phyloP scores from a whole-genome alignment of 2,113 vertebrate species.

The zebrafish (Danio rerio) region GRCz12tu NC_133176.1:21007501-21008000 shows the following conservation, averaged over 20 bases:
- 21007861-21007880: neutral
- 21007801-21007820: neutral
- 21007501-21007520: conserved; percentile 7
- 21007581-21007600: conserved; percentile 18
- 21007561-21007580: conserved; percentile 43
- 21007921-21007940: neutral
- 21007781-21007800: neutral
- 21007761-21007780: neutral
- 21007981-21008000: conserved; percentile 6
- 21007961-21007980: neutral
- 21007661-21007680: conserved; percentile 8
- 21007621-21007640: conserved; percentile 4
- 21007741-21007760: conserved; percentile 36
- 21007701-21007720: conserved; percentile 32
- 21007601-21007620: conserved; percentile 6
- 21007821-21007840: neutral
- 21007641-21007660: conserved; percentile 21
- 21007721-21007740: conserved; percentile 38
- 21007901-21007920: conserved; percentile 3
- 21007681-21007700: conserved; percentile 2
- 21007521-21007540: neutral
- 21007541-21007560: conserved; percentile 45
- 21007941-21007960: neutral
- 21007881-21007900: neutral
- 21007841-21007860: neutral